A percentile compares a stretch with the other conserved stretches of the same genome.
Conservation (phyloP, 2,888 invertebrate species). For the Pemphredon lugubris region DNA sequence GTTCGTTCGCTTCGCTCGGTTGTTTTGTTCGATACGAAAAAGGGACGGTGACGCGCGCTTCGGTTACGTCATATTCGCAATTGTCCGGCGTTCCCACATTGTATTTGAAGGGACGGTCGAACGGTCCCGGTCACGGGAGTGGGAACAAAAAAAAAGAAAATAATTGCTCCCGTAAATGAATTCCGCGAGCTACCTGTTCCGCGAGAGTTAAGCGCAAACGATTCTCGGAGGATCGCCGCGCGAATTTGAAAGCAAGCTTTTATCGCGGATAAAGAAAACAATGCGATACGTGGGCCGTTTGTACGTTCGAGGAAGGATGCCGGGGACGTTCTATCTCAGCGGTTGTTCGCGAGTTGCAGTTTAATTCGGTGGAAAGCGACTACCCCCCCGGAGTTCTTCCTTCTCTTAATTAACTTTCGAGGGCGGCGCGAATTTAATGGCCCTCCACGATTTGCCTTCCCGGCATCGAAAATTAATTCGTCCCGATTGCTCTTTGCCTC, state of each 20-base stretch:
- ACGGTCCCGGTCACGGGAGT: not conserved
- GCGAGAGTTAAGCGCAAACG: constrained; percentile 12
- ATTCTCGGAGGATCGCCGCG: constrained; percentile 10
- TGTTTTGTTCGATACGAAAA: no score
- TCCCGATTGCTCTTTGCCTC: constrained; percentile 2
- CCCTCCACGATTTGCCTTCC: constrained; percentile 20
- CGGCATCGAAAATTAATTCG: constrained; percentile 44
- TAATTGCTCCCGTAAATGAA: constrained; percentile 18
- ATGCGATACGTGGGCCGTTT: no score
- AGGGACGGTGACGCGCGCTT: no score
- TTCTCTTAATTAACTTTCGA: constrained; percentile 51
- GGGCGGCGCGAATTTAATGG: constrained; percentile 18
- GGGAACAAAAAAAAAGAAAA: constrained; percentile 19
- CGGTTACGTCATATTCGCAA: no score
- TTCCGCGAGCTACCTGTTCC: no score
- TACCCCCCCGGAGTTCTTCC: constrained; percentile 1
- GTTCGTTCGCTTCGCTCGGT: no score
- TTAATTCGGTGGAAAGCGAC: constrained; percentile 42
- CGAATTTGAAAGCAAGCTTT: constrained; percentile 1
- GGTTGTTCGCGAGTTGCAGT: constrained; percentile 26
- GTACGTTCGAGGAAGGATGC: constrained; percentile 23
- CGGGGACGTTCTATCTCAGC: constrained; percentile 21
- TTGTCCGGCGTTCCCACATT: no score
- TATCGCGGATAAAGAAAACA: constrained; percentile 8
- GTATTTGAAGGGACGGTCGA: no score